A percentile compares a stretch with the other conserved stretches of the same genome.
Evolutionary conservation across 92 coral and sea anemone genomes (phyloP).

Genomic region (Scolanthus callimorphus): DNA sequence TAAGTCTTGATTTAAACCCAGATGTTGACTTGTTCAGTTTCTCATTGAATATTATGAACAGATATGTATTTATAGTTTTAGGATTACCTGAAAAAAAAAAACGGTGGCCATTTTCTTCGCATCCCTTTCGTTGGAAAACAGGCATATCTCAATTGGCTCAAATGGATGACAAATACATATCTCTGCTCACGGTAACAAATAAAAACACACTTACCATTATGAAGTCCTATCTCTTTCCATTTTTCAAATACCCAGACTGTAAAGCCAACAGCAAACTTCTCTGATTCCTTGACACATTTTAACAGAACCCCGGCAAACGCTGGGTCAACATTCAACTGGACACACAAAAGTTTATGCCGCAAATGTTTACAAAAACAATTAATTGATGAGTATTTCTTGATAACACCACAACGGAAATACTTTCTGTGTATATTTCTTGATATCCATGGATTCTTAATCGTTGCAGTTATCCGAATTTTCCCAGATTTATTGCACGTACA

Average conservation of each 20-base stretch:
- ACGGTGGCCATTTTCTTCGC: no score
- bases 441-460: neutral
- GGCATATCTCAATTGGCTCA: no score
- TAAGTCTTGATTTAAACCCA: no score
- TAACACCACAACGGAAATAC: neutral
- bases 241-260: conserved; percentile 54
- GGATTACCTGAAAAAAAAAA: no score
- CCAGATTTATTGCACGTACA: neutral
- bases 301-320: conserved; percentile 58
- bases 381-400: neutral
- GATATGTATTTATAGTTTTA: no score
- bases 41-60: no score
- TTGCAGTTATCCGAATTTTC: neutral
- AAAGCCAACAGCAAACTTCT: conserved; percentile 27
- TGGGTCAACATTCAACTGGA: conserved; percentile 51
- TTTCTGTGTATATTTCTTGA: neutral
- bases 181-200: no score
- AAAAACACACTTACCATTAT: neutral
- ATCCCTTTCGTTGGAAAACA: no score
- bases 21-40: no score
- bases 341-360: neutral
- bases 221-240: conserved; percentile 16
- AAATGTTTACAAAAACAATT: neutral
- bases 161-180: no score
- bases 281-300: conserved; percentile 34